phyloP scores from a whole-genome alignment of 2,888 invertebrate species.

The Pristionchus exspectatus region DNA sequence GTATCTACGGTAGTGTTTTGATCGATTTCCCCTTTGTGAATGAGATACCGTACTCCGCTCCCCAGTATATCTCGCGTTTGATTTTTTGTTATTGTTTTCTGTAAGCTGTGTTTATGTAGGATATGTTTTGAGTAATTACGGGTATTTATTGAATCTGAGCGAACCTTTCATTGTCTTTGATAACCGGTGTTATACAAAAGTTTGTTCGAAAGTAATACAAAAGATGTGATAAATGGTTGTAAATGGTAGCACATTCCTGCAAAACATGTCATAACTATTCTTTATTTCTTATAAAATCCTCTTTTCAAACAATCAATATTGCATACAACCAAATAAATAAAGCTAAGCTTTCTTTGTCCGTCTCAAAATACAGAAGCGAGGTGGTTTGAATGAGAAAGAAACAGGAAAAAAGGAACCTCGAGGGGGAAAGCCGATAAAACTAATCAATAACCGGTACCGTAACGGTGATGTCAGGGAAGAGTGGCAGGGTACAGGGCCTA shows the following conservation, averaged over 20 bases:
- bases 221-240: too few relatives aligned
- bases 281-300: conserved; percentile 7
- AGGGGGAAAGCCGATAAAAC: conserved; percentile 43
- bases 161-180: too few relatives aligned
- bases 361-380: not conserved
- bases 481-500: conserved; percentile 45
- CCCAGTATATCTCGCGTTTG: not conserved
- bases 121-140: too few relatives aligned
- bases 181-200: too few relatives aligned
- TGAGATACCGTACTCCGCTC: not conserved
- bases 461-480: conserved; percentile 44
- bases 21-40: not conserved
- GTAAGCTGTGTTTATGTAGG: too few relatives aligned
- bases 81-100: too few relatives aligned
- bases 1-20: not conserved
- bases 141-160: too few relatives aligned
- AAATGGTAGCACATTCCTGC: too few relatives aligned
- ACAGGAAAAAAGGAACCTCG: not conserved
- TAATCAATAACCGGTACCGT: conserved; percentile 49
- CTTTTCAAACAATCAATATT: conserved; percentile 37
- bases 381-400: conserved; percentile 39
- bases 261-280: not conserved
- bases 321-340: conserved; percentile 51
- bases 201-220: too few relatives aligned
- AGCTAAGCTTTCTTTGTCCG: conserved; percentile 37